Evolutionary conservation across 2,888 invertebrate genomes (phyloP).

Genomic region (Platerodrilus igneus): DNA sequence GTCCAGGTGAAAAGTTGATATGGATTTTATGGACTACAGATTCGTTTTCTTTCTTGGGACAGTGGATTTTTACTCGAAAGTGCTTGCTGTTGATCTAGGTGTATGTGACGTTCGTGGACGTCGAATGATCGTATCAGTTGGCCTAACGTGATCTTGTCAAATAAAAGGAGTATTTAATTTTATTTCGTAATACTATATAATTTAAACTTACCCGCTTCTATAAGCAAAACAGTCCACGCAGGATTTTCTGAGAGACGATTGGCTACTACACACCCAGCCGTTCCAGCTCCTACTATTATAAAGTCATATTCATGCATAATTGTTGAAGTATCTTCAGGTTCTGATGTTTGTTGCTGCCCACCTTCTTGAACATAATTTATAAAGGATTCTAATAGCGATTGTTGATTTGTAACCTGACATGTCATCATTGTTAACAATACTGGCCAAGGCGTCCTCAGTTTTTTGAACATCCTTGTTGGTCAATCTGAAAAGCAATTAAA

Average conservation of each 20-base stretch:
- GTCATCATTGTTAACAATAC: too few species aligned
- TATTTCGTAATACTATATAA: neutral
- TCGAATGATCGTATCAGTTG: too few species aligned
- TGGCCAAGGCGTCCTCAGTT: too few species aligned
- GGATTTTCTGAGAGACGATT: constrained; percentile 67
- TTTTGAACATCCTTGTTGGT: too few species aligned
- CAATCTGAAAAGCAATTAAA: too few species aligned
- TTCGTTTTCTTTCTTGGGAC: too few species aligned
- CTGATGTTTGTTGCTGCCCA: constrained; percentile 49
- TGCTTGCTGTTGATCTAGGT: too few species aligned
- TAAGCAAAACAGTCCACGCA: constrained; percentile 61
- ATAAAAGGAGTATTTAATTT: neutral
- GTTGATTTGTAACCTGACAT: too few species aligned
- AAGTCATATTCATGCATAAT: constrained; percentile 66
- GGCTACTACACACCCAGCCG: constrained; percentile 73
- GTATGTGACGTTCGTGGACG: too few species aligned
- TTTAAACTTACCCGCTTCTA: constrained; percentile 72
- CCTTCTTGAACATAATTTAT: constrained; percentile 55
- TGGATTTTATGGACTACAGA: too few species aligned
- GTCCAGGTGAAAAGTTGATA: too few species aligned
- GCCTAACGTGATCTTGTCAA: neutral
- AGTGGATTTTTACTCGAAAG: neutral
- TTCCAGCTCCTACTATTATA: constrained; percentile 74
- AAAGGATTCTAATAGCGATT: constrained; percentile 47
- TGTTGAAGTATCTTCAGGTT: constrained; percentile 53